A percentile compares a stretch with the other conserved stretches of the same genome.
These are phyloP conservation scores for Mesorhabditis belari DNA, from an alignment of 2,888 invertebrate genomes.

Conservation along the genomic window DNA sequence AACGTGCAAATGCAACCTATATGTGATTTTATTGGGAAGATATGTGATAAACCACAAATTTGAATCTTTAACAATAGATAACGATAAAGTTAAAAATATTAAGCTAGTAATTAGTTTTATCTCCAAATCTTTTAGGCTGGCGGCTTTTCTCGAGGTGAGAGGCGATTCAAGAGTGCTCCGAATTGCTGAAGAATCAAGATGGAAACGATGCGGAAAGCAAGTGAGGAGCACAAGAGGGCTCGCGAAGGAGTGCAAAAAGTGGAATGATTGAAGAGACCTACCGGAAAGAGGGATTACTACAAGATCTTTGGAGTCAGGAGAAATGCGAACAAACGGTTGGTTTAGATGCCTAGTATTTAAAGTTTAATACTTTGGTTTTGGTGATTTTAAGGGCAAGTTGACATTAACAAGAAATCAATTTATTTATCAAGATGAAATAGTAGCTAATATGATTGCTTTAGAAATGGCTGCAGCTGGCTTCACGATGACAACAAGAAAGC, in stretches of 20 bases:
- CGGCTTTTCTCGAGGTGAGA: conserved; percentile 65
- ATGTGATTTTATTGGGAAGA: conserved; percentile 54
- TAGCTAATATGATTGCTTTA: too few relatives aligned
- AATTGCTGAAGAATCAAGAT: conserved; percentile 69
- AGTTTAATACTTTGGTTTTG: neutral
- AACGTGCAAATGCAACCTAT: conserved; percentile 70
- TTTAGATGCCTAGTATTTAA: neutral
- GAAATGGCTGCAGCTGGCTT: too few relatives aligned
- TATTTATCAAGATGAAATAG: too few relatives aligned
- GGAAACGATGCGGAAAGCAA: conserved; percentile 70
- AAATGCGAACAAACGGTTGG: conserved; percentile 43
- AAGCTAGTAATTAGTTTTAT: too few relatives aligned
- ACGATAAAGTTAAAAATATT: too few relatives aligned
- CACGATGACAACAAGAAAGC: too few relatives aligned
- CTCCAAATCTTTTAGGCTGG: conserved; percentile 61
- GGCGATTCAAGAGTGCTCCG: conserved; percentile 72
- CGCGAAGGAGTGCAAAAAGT: conserved; percentile 81
- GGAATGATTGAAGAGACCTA: conserved; percentile 82
- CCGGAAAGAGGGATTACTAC: conserved; percentile 90
- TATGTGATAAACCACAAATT: too few relatives aligned
- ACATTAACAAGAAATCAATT: too few relatives aligned
- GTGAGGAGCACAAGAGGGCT: conserved; percentile 72
- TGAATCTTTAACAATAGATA: too few relatives aligned
- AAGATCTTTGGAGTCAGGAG: conserved; percentile 87
- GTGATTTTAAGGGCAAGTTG: too few relatives aligned